Evolutionary conservation across 2,797 vertebrate genomes (phyloP), one percentile per base, ranked within the genome.

Genomic region (Alfaro cultratus): DNA sequence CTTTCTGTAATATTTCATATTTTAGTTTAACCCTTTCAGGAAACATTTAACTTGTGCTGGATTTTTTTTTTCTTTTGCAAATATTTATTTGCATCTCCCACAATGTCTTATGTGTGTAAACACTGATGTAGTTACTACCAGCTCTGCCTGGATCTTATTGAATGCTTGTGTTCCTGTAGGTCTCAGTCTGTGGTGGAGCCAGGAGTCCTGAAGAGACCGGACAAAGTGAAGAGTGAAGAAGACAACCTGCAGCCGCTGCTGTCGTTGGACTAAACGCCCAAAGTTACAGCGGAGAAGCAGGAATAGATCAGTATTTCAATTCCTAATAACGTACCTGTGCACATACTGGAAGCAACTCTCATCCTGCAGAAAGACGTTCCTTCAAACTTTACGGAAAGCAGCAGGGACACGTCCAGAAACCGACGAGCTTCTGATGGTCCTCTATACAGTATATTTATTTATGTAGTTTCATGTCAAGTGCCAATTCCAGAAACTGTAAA

Each of bases 231-330:
- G 95, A 97, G 96, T 0, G 98, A 98, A 41, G 98, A 99, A 53
- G 98, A 99, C 94, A 99, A 99, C 95, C 97, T 98, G 96, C 98
- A 99, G 92, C 98, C 98, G 31, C 96, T 99, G 93, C 98, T 99
- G 83, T 99, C 98, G 62, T 97, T 99, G 94, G 98, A 99, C 96
- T 99, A 95, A 95, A 74, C 71, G 10, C 39, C 4, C 36, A 45
- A 23, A 4, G 10, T 34, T 13, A 41, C 72, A 51, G 75, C 49
- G 62, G 39, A 10, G 21, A 74, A 36, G 74, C 85, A 77, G 31
- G 80, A 62, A 16, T 26, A 23, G 64, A 51, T 74, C 75, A 51
- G 21, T 67, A 83, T 80, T 64, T 39, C 80, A 75, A 85, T 85
- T 84, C 82, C 76, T 72, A 73, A 34, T 76, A 45, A 81, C 60